These are phyloP conservation scores for Noctua comes DNA, from an alignment of 2,888 invertebrate species.

Conservation along the genomic window DNA sequence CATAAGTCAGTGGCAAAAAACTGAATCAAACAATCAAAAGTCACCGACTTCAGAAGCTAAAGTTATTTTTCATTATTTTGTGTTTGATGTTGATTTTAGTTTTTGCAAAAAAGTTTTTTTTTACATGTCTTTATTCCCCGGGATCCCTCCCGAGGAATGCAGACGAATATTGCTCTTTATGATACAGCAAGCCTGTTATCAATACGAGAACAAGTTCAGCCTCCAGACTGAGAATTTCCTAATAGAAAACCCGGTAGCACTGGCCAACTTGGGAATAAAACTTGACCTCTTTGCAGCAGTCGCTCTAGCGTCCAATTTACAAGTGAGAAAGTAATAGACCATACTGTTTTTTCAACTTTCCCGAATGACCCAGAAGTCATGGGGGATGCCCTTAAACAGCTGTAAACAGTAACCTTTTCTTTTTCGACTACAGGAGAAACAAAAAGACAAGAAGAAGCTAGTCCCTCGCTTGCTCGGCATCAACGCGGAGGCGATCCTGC, in stretches of 20 bases:
- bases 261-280: not conserved
- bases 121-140: too few species aligned
- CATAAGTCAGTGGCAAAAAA: too few species aligned
- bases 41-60: too few species aligned
- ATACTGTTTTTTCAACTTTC: not conserved
- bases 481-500: slow-evolving; percentile 98
- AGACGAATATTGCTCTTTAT: not conserved
- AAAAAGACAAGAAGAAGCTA: slow-evolving; percentile 99
- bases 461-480: slow-evolving; percentile 99
- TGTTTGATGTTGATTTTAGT: too few species aligned
- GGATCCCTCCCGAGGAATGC: too few species aligned
- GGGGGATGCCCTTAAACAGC: not conserved
- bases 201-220: not conserved
- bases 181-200: not conserved
- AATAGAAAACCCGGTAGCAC: not conserved
- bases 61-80: too few species aligned
- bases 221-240: not conserved
- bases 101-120: too few species aligned
- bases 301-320: not conserved
- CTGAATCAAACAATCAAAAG: too few species aligned
- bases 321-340: not conserved
- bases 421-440: slow-evolving; percentile 93
- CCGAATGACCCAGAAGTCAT: not conserved
- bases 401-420: too few species aligned
- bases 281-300: not conserved